A percentile compares a stretch with the other conserved stretches of the same genome.
These are phyloP conservation scores for Chymomyza procnemis DNA, from an alignment of 2,888 invertebrate genomes.

Conservation along the genomic window DNA sequence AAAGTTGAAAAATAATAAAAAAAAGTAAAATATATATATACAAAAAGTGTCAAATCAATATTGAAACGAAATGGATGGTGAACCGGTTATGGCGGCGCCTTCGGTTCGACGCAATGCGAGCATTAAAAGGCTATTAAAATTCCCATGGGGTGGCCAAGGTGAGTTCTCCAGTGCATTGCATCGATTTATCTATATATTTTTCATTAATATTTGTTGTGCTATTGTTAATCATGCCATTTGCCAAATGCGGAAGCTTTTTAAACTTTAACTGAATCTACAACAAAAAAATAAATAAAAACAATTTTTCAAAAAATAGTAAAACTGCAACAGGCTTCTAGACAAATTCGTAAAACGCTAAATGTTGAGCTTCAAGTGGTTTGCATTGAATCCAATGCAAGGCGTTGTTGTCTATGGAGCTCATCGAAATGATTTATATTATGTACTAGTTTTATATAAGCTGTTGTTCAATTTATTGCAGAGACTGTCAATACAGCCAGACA, in stretches of 20 bases:
- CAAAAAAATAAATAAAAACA: too few species aligned
- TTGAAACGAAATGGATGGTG: constrained; percentile 51
- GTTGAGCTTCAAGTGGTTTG: neutral
- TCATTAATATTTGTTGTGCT: constrained; percentile 18
- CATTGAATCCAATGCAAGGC: neutral
- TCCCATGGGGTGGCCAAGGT: constrained; percentile 77
- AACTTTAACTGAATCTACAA: too few species aligned
- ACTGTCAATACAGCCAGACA: neutral
- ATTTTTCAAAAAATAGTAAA: neutral
- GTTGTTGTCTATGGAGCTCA: neutral
- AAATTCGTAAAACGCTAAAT: neutral
- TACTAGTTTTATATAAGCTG: neutral
- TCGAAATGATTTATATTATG: neutral
- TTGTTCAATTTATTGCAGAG: neutral
- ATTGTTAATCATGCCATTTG: neutral
- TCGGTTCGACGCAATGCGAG: constrained; percentile 76
- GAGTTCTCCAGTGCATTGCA: constrained; percentile 40
- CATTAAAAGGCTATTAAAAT: constrained; percentile 74
- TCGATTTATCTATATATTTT: constrained; percentile 26
- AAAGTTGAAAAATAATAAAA: neutral
- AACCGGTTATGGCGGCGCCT: constrained; percentile 66
- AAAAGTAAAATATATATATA: too few species aligned
- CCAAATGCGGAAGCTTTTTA: neutral
- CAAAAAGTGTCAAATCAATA: constrained; percentile 3
- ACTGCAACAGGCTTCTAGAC: neutral